Evolutionary conservation across 2,113 vertebrate species (phyloP), one percentile per base, ranked within the genome.

Genomic region (Smithornis capensis): DNA sequence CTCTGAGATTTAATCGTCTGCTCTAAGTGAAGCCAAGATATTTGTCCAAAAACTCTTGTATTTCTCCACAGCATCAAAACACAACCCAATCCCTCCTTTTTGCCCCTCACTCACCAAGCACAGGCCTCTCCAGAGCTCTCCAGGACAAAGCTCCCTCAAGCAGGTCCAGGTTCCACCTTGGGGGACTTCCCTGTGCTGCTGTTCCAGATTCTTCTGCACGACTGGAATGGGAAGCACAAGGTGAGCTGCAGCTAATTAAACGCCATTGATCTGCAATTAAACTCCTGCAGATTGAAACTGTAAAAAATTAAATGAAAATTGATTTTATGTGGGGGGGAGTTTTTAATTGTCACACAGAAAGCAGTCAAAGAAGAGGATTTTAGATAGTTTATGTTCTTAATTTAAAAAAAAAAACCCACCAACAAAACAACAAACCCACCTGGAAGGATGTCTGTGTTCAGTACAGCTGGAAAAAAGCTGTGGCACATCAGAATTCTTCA

Each of bases 231-330:
- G 50, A 88, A 22, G 19, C 15, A 19, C 22, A 12, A 73, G 50
- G 71, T 44, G 45, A 88, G 64, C 21, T 33, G 75, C n/a, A 77
- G 71, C n/a, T 87, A 92, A 77, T 88, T 86, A 86, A 86, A 45
- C 47, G 13, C 3, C n/a, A 79, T 16, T 16, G 88, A 92, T 76
- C 55, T 5, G 17, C 4, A 1, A 14, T 44, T 19, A 44, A 90
- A 60, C 27, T 56, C 57, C 35, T 6, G 9, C 0, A 12, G 33
- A 42, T 44, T 11, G n/a, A 75, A 85, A 85, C 3, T 3, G 37
- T 50, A 67, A 67, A 67, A 64, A 76, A 49, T n/a, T 22, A 76
- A 85, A 79, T 45, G 2, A 62, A 87, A 52, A 92, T 65, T 25
- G 76, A 87, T 92, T 88, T 79, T 60, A 50, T 15, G 6, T 4